phyloP scores from a whole-genome alignment of 2,113 vertebrate genomes.

The Phoxinus phoxinus region DNA sequence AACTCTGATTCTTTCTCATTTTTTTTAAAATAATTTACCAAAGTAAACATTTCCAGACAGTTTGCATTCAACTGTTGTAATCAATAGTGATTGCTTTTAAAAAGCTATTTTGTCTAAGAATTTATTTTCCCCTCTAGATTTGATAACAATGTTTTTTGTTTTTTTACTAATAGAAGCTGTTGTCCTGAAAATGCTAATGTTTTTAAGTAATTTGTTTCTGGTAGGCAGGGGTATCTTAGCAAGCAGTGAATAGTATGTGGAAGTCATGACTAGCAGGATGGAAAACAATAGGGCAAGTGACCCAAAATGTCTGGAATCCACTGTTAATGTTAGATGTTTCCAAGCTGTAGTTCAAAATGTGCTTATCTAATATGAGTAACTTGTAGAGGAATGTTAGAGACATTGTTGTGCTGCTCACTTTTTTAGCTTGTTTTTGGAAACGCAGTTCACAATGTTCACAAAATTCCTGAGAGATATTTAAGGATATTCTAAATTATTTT shows the following conservation, averaged over 20 bases:
- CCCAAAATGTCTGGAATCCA: conserved; percentile 15
- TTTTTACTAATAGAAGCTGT: background rate
- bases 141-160: fast-evolving
- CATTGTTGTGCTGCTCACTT: background rate
- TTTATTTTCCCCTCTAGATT: background rate
- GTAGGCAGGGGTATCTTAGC: background rate
- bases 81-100: background rate
- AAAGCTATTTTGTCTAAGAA: background rate
- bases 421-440: background rate
- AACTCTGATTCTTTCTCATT: too few species aligned
- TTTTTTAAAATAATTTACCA: too few species aligned
- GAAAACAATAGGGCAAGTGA: conserved; percentile 39
- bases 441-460: background rate
- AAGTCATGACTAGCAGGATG: conserved; percentile 42
- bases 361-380: background rate
- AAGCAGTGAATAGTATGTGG: background rate
- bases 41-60: background rate
- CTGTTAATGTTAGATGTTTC: background rate
- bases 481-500: background rate
- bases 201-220: background rate
- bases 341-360: background rate
- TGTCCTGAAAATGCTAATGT: background rate
- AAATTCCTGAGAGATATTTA: background rate
- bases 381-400: background rate
- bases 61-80: background rate